Evolutionary conservation across 2,797 vertebrate species (phyloP).

Genomic region (Chrysolophus pictus): DNA sequence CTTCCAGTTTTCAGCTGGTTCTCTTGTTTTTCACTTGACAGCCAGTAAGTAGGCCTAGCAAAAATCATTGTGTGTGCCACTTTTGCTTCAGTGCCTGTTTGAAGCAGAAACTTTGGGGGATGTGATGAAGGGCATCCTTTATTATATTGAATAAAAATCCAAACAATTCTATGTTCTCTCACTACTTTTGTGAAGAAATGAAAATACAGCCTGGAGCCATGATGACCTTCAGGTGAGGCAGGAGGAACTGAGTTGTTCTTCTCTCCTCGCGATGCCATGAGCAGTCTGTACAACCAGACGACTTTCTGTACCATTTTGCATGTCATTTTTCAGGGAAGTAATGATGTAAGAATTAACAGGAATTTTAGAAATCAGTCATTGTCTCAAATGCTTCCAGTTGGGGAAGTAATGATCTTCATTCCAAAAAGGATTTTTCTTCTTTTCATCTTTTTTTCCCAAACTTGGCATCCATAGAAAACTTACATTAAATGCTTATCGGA

Average conservation of each 20-base stretch:
- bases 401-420: background rate
- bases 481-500: background rate
- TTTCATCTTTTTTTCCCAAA: background rate
- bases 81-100: background rate
- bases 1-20: background rate
- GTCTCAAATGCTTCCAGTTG: background rate
- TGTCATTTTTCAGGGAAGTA: background rate
- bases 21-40: background rate
- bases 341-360: background rate
- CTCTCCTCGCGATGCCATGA: fast-evolving
- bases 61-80: background rate
- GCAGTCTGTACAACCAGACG: background rate
- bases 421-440: background rate
- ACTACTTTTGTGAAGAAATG: fast-evolving
- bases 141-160: background rate
- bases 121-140: background rate
- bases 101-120: background rate
- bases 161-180: background rate
- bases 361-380: background rate
- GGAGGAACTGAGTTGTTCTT: background rate
- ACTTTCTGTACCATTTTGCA: background rate
- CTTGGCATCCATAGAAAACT: background rate
- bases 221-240: fast-evolving
- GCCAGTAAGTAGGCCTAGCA: background rate
- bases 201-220: background rate